These are phyloP conservation scores for Desmodus rotundus DNA, from an alignment of 2,113 vertebrate species.

Conservation along the genomic window DNA sequence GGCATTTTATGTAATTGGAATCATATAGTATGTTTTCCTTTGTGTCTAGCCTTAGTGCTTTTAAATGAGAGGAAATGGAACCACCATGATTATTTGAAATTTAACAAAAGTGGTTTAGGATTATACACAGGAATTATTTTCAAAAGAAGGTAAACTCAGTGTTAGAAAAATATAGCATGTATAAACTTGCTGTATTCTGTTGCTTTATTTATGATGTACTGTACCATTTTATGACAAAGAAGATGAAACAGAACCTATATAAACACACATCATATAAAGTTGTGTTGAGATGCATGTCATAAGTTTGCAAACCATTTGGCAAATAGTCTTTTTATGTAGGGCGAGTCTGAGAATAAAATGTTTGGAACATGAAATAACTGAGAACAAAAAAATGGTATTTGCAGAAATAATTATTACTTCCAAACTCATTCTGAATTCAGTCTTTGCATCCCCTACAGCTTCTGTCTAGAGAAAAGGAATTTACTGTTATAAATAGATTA, in stretches of 20 bases:
- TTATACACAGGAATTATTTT: neutral
- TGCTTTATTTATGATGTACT: accelerated
- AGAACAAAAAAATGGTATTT: neutral
- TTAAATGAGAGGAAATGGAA: neutral
- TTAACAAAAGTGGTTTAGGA: neutral
- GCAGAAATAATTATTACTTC: neutral
- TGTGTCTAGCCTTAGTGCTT: neutral
- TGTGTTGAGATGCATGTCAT: neutral
- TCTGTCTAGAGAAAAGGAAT: neutral
- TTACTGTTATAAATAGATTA: neutral
- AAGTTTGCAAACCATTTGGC: neutral
- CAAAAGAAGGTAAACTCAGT: neutral
- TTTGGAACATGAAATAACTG: neutral
- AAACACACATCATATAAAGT: accelerated
- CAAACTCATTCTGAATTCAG: constrained; percentile 4
- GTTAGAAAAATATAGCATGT: accelerated
- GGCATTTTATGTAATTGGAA: neutral
- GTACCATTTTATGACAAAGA: neutral
- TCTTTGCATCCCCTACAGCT: neutral
- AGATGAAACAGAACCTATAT: neutral
- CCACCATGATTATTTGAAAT: neutral
- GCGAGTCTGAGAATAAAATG: neutral
- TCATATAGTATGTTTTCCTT: neutral
- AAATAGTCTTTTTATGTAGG: neutral
- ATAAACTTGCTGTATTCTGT: accelerated